Evolutionary conservation across 2,797 vertebrate species (phyloP).

Genomic region (Myotis vivesi): DNA sequence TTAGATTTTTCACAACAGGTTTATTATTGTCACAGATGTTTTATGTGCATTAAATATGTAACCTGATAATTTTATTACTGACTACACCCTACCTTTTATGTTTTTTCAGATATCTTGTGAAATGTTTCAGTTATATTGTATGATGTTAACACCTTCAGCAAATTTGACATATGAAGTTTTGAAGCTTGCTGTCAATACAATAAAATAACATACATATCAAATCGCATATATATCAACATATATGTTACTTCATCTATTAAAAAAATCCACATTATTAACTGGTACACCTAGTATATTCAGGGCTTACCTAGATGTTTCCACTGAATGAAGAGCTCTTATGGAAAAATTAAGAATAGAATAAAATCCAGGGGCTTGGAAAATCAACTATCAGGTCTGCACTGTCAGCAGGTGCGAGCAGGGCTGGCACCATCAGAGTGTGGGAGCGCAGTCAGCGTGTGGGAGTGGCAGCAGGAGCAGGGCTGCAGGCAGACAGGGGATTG

Average conservation of each 20-base stretch:
- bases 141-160: no score
- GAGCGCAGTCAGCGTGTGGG: no score
- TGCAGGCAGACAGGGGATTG: no score
- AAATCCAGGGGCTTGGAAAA: not conserved
- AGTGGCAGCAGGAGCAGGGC: no score
- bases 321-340: not conserved
- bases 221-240: no score
- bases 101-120: not conserved
- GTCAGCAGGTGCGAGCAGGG: no score
- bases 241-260: no score
- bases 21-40: not conserved
- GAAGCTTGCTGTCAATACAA: no score
- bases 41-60: not conserved
- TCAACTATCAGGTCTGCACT: not conserved
- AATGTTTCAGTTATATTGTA: not conserved
- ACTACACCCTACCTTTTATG: not conserved
- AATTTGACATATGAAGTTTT: no score
- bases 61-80: constrained; percentile 11
- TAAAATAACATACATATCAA: no score
- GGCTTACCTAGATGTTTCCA: not conserved
- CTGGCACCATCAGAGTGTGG: no score
- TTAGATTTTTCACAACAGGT: not conserved
- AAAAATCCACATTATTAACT: no score
- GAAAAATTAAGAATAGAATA: not conserved
- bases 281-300: not conserved